phyloP scores from a whole-genome alignment of 1,140 invertebrate genomes.

The Lepidurus couesii region DNA sequence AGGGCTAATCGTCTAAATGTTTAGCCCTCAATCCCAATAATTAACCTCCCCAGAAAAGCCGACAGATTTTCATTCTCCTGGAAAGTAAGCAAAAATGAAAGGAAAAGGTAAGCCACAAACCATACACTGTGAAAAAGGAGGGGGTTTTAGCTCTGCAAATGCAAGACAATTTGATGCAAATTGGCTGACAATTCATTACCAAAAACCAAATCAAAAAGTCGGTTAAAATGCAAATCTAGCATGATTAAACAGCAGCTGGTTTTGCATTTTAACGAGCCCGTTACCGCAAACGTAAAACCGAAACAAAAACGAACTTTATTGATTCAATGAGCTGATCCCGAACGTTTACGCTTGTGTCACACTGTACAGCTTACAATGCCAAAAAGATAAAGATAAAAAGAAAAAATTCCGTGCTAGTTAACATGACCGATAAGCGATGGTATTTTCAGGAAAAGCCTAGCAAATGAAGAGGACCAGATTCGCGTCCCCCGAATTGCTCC shows the following conservation, averaged over 20 bases:
- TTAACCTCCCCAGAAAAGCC: neutral
- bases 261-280: neutral
- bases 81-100: neutral
- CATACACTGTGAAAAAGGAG: neutral
- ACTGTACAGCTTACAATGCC: neutral
- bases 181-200: conserved; percentile 3
- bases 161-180: neutral
- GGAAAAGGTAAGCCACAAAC: neutral
- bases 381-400: neutral
- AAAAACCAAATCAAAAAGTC: neutral
- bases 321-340: neutral
- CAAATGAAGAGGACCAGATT: neutral
- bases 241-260: neutral
- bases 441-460: neutral
- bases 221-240: conserved; percentile 5
- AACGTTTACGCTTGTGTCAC: neutral
- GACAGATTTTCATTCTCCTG: neutral
- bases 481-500: neutral
- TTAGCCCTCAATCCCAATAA: conserved; percentile 2
- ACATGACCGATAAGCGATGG: conserved; percentile 1
- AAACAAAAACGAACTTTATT: neutral
- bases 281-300: neutral
- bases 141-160: neutral
- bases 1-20: neutral
- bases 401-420: neutral